Evolutionary conservation across 2,888 invertebrate genomes (phyloP).

Genomic region (Limulus polyphemus): DNA sequence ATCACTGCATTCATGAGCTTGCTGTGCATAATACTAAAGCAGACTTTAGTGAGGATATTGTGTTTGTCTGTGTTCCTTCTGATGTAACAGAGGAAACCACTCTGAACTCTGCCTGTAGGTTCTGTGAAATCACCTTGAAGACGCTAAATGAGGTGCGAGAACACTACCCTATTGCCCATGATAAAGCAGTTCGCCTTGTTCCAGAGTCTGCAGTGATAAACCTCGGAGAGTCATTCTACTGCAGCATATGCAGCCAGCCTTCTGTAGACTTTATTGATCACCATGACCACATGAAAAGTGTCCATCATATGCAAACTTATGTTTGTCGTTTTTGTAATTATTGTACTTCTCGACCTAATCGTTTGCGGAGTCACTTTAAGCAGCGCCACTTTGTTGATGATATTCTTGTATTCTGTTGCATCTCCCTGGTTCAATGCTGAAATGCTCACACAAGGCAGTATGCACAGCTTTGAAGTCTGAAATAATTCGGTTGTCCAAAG

Average conservation of each 20-base stretch:
- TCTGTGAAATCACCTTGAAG: slow-evolving; percentile 25
- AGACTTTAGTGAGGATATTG: slow-evolving; percentile 28
- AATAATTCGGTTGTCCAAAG: too few species aligned
- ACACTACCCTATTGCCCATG: slow-evolving; percentile 25
- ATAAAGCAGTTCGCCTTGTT: slow-evolving; percentile 25
- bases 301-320: slow-evolving; percentile 27
- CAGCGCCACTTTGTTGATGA: slow-evolving; percentile 29
- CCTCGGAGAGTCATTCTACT: slow-evolving; percentile 26
- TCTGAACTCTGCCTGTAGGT: slow-evolving; percentile 27
- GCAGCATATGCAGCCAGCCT: slow-evolving; percentile 23
- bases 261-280: slow-evolving; percentile 25
- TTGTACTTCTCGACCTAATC: slow-evolving; percentile 24
- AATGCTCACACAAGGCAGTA: too few species aligned
- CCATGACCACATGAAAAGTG: slow-evolving; percentile 27
- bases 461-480: too few species aligned
- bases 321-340: slow-evolving; percentile 26
- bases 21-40: slow-evolving; percentile 25
- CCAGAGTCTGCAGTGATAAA: slow-evolving; percentile 26
- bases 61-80: slow-evolving; percentile 28
- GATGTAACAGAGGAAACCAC: slow-evolving; percentile 24
- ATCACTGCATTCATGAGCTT: slow-evolving; percentile 26
- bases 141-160: slow-evolving; percentile 25
- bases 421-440: too few species aligned
- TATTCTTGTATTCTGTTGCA: too few species aligned
- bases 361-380: slow-evolving; percentile 26